Conservation (phyloP, 2,113 vertebrate genomes). For the Brachypteracias leptosomus region DNA sequence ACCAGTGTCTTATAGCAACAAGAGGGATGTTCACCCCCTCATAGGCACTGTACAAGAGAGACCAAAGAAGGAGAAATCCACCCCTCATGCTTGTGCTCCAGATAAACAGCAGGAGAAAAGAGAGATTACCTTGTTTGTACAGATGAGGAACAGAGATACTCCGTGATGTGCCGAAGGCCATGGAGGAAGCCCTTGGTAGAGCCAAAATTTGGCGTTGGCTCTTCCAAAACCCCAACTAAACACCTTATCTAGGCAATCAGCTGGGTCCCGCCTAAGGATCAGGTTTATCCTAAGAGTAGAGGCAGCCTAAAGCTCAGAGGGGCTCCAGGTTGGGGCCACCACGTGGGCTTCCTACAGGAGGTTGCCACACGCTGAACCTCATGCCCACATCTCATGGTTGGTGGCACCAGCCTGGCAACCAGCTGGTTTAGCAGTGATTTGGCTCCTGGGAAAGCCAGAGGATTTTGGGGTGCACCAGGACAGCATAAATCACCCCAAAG, state of each 20-base stretch:
- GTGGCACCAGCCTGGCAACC: not conserved
- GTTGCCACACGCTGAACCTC: not conserved
- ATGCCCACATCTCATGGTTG: rapidly evolving
- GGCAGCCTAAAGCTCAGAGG: not conserved
- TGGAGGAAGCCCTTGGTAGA: not conserved
- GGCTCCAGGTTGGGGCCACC: not conserved
- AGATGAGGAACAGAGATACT: not conserved
- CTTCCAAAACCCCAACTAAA: not conserved
- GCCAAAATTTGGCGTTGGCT: not conserved
- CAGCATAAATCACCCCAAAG: not conserved
- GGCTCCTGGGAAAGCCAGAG: not conserved
- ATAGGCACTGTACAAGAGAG: not conserved
- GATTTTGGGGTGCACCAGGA: not conserved
- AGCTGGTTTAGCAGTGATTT: not conserved
- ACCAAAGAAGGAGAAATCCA: not conserved
- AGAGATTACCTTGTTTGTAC: not conserved
- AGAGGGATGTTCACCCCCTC: not conserved
- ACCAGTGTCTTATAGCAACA: not conserved
- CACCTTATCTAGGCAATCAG: not conserved
- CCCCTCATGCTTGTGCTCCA: not conserved
- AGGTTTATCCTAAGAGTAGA: not conserved
- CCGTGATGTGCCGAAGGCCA: not conserved
- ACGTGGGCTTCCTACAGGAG: rapidly evolving
- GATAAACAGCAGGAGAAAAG: not conserved
- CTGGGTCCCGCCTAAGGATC: not conserved